These are phyloP conservation scores for Rhabditoides inermis DNA, from an alignment of 2,888 invertebrate species.

Conservation along the genomic window DNA sequence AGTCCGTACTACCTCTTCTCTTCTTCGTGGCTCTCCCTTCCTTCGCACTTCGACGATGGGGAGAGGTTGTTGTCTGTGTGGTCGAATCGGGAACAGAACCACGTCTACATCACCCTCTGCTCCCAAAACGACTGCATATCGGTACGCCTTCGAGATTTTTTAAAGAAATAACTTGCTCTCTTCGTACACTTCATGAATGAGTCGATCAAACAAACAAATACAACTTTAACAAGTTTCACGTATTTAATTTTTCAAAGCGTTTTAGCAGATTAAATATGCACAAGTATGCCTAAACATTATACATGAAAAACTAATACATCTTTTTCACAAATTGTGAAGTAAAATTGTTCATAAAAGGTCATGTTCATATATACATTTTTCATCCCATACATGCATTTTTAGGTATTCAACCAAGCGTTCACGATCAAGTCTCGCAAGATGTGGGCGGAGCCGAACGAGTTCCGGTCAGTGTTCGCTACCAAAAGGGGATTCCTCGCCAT, in stretches of 20 bases:
- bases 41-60: not conserved
- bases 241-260: too few species aligned
- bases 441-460: slow-evolving; percentile 37
- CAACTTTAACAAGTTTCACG: too few species aligned
- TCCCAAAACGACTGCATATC: slow-evolving; percentile 23
- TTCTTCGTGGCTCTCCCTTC: not conserved
- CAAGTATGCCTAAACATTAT: too few species aligned
- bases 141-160: slow-evolving; percentile 12
- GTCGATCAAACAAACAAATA: too few species aligned
- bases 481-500: slow-evolving; percentile 52
- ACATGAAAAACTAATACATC: too few species aligned
- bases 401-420: slow-evolving; percentile 25
- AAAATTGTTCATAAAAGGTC: too few species aligned
- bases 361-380: too few species aligned
- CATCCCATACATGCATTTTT: slow-evolving; percentile 4
- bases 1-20: too few species aligned
- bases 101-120: slow-evolving; percentile 32
- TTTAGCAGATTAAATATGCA: too few species aligned
- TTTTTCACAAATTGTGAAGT: too few species aligned
- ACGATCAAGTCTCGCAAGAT: slow-evolving; percentile 19
- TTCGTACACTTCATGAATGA: not conserved
- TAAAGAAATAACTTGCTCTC: not conserved
- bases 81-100: slow-evolving; percentile 36
- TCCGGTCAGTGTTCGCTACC: slow-evolving; percentile 25
- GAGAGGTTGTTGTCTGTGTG: slow-evolving; percentile 36